Evolutionary conservation across 2,113 vertebrate species (phyloP).

Genomic region (Callaeas wilsoni): DNA sequence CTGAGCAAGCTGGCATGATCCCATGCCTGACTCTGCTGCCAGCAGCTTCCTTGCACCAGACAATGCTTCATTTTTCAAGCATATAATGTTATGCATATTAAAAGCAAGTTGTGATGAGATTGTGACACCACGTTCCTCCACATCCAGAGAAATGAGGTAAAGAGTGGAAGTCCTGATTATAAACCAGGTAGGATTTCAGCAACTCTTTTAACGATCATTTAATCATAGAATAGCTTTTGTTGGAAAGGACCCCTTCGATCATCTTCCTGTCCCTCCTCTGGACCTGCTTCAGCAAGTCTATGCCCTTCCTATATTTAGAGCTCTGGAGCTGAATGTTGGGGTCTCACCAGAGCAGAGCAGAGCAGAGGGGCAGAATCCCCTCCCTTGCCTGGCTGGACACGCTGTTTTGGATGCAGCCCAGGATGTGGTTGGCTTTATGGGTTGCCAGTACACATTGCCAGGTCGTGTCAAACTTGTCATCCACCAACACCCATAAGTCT

Average conservation of each 20-base stretch:
- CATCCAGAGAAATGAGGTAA: not conserved
- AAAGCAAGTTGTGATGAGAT: not conserved
- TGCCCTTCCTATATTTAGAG: not conserved
- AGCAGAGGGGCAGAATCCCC: not conserved
- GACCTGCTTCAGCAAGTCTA: not conserved
- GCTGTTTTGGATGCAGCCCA: not conserved
- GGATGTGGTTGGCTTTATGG: not conserved
- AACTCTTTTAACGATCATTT: not conserved
- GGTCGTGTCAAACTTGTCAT: not conserved
- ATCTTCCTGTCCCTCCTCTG: not conserved
- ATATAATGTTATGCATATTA: too few relatives aligned
- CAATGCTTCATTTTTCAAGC: not conserved
- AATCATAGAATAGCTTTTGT: not conserved
- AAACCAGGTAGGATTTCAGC: not conserved
- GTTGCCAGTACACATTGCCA: not conserved
- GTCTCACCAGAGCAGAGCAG: too few relatives aligned
- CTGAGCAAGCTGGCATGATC: not conserved
- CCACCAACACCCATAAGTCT: not conserved
- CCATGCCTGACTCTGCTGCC: not conserved
- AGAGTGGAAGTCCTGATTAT: not conserved
- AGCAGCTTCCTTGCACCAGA: not conserved
- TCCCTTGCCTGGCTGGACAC: not conserved
- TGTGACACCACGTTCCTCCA: not conserved
- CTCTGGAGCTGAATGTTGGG: too few relatives aligned
- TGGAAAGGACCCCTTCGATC: rapidly evolving